These are phyloP conservation scores for Zaprionus camerounensis DNA, from an alignment of 1,140 invertebrate genomes.

Conservation along the genomic window DNA sequence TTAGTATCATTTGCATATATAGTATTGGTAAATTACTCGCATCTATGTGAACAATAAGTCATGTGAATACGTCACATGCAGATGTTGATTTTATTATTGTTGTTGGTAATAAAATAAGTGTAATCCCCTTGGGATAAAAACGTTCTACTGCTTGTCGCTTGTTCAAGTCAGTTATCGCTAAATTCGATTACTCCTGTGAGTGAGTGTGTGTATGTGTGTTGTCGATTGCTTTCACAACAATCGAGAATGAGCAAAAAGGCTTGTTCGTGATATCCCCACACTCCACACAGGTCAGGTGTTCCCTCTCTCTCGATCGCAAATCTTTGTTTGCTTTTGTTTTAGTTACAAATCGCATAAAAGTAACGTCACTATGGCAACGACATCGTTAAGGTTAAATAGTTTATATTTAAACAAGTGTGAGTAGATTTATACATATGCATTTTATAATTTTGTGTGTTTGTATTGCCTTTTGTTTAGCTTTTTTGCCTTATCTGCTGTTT, in stretches of 20 bases:
- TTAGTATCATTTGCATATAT: conserved; percentile 23
- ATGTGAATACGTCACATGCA: conserved; percentile 4
- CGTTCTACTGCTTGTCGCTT: conserved; percentile 29
- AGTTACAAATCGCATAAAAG: conserved; percentile 52
- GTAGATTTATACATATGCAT: conserved; percentile 16
- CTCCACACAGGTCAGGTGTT: conserved; percentile 28
- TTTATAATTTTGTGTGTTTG: conserved; percentile 17
- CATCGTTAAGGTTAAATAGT: conserved; percentile 70
- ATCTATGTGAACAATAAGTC: conserved; percentile 6
- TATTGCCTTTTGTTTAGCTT: conserved; percentile 43
- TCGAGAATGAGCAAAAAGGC: conserved; percentile 17
- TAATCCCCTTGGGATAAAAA: neutral
- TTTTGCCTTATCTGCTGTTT: conserved; percentile 54
- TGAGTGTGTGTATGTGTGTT: conserved; percentile 5
- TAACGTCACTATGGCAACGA: conserved; percentile 70
- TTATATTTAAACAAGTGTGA: conserved; percentile 62
- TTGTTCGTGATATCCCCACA: conserved; percentile 43
- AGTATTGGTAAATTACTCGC: neutral
- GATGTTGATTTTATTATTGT: neutral
- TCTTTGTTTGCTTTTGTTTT: conserved; percentile 13
- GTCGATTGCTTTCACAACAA: conserved; percentile 29
- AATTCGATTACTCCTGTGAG: conserved; percentile 11
- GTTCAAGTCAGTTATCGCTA: conserved; percentile 44
- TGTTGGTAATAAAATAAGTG: neutral
- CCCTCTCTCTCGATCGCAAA: conserved; percentile 3